These are phyloP conservation scores for Oncorhynchus clarkii DNA, from an alignment of 2,113 vertebrate genomes.

Conservation along the genomic window DNA sequence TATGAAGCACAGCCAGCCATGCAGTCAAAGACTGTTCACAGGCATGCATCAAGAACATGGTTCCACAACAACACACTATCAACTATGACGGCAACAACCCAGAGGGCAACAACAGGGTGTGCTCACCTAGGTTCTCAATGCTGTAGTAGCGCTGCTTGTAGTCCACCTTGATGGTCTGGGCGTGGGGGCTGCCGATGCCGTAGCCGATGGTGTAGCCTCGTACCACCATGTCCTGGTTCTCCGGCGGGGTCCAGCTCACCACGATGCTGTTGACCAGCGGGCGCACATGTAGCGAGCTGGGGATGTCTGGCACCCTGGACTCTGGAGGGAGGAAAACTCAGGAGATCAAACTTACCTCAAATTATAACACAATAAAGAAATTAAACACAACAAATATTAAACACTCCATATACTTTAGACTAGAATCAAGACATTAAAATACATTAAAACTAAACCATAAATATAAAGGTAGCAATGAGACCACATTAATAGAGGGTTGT, in stretches of 20 bases:
- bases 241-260: constrained; percentile 97
- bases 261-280: constrained; percentile 94
- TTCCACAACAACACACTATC: neutral
- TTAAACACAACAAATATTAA: neutral
- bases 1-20: too few species aligned
- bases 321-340: constrained; percentile 64
- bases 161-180: constrained; percentile 95
- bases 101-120: too few species aligned
- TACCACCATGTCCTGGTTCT: constrained; percentile 96
- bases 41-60: too few species aligned
- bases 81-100: too few species aligned
- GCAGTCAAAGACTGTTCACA: too few species aligned
- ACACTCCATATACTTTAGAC: too few species aligned
- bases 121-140: constrained; percentile 89
- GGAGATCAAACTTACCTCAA: neutral
- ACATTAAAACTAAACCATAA: too few species aligned
- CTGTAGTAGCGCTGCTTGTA: constrained; percentile 98
- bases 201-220: constrained; percentile 93
- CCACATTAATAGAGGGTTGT: too few species aligned
- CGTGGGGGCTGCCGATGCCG: constrained; percentile 92
- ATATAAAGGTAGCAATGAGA: too few species aligned
- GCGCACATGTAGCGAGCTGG: constrained; percentile 93
- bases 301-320: constrained; percentile 89
- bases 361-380: neutral
- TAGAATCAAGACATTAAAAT: too few species aligned